phyloP scores from a whole-genome alignment of 2,888 invertebrate species.

The Oscheius sp. region DNA sequence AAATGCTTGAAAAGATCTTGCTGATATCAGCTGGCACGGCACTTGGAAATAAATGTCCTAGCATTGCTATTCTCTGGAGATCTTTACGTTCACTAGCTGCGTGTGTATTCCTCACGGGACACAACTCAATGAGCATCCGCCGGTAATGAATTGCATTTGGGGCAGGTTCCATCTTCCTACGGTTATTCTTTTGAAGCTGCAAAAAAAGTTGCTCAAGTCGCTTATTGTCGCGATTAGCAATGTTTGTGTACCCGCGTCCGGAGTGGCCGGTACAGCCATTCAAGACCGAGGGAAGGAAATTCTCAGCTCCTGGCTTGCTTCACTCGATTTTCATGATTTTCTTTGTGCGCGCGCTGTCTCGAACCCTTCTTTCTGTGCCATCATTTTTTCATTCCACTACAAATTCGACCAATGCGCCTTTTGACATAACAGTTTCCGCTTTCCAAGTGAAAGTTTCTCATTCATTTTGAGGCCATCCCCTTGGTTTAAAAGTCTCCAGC shows the following conservation, averaged over 20 bases:
- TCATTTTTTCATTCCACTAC: no score
- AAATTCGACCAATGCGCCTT: no score
- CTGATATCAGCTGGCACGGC: constrained; percentile 32
- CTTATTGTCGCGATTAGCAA: constrained; percentile 25
- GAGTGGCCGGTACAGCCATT: constrained; percentile 32
- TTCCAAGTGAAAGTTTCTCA: no score
- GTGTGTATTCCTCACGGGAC: background rate
- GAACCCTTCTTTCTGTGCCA: no score
- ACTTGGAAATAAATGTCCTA: constrained; percentile 26
- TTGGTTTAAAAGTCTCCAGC: no score
- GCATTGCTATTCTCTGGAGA: constrained; percentile 25
- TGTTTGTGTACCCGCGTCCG: constrained; percentile 24
- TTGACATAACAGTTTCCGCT: no score
- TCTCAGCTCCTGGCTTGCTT: background rate
- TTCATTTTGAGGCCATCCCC: no score
- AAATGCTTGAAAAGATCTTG: background rate
- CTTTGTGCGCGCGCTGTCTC: no score
- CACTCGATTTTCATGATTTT: no score
- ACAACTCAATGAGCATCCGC: background rate
- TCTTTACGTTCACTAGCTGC: constrained; percentile 9
- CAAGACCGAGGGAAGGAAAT: constrained; percentile 2
- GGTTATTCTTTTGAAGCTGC: background rate
- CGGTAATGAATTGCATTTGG: background rate
- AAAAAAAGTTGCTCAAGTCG: constrained; percentile 10
- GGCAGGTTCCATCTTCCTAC: background rate